phyloP scores from a whole-genome alignment of 1,140 invertebrate species.

The Solen grandis region DNA sequence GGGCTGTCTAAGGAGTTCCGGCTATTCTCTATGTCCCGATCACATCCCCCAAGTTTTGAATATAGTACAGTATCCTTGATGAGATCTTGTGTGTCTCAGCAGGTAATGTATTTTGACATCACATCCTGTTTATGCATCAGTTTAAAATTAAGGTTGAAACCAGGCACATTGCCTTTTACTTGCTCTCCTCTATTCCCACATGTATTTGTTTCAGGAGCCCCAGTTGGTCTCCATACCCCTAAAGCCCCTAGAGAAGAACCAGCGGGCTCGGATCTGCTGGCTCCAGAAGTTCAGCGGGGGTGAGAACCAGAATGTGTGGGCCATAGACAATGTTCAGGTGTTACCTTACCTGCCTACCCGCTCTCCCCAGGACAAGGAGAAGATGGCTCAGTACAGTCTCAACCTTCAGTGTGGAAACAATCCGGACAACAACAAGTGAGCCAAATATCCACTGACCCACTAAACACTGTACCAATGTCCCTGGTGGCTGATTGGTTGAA shows the following conservation, averaged over 20 bases:
- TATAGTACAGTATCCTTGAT: no score
- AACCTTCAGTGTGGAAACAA: slow-evolving; percentile 74
- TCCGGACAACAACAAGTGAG: slow-evolving; percentile 61
- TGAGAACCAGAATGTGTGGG: slow-evolving; percentile 77
- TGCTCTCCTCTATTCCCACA: no score
- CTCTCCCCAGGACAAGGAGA: slow-evolving; percentile 57
- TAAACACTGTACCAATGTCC: background rate
- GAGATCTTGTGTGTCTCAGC: no score
- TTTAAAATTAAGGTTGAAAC: no score
- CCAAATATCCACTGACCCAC: background rate
- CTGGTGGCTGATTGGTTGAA: no score
- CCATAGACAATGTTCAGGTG: slow-evolving; percentile 75
- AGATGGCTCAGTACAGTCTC: slow-evolving; percentile 75
- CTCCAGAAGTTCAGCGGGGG: slow-evolving; percentile 75
- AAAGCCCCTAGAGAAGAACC: slow-evolving; percentile 53
- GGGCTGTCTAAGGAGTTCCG: no score
- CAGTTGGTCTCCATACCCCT: slow-evolving; percentile 63
- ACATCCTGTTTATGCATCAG: no score
- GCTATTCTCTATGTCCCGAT: no score
- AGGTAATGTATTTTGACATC: no score
- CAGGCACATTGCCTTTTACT: no score
- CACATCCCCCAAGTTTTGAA: no score
- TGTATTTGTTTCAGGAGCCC: slow-evolving; percentile 66
- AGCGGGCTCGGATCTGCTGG: slow-evolving; percentile 76
- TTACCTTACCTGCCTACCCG: slow-evolving; percentile 69